Evolutionary conservation across 2,113 vertebrate genomes (phyloP).

Genomic region (Genyomyrus donnyi): DNA sequence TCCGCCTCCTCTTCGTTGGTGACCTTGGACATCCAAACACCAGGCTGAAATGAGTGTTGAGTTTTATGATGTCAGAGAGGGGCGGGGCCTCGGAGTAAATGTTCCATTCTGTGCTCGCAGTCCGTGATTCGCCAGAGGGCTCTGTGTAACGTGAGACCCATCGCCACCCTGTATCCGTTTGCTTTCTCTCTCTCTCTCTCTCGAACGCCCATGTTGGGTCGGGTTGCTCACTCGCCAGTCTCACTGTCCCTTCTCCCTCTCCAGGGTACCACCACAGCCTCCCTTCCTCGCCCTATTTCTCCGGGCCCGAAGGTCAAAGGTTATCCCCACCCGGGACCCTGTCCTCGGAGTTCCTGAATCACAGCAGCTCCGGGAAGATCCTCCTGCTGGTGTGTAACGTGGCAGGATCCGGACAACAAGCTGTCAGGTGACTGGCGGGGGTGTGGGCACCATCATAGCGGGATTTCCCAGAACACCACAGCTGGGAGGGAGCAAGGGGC

Average conservation of each 20-base stretch:
- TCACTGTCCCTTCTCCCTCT: constrained; percentile 13
- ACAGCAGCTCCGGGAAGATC: constrained; percentile 54
- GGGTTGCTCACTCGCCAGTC: background rate
- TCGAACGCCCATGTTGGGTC: background rate
- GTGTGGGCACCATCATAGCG: background rate
- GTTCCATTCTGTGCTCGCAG: background rate
- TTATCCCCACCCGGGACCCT: constrained; percentile 49
- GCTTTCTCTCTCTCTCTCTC: background rate
- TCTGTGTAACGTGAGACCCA: background rate
- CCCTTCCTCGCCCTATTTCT: constrained; percentile 59
- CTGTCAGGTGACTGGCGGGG: constrained; percentile 61
- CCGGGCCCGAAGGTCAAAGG: constrained; percentile 55
- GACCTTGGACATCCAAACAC: background rate
- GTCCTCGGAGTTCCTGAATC: constrained; percentile 69
- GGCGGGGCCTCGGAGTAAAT: background rate
- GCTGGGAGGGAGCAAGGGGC: background rate
- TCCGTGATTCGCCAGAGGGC: background rate
- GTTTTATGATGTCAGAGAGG: background rate
- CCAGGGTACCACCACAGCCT: constrained; percentile 71
- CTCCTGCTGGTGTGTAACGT: constrained; percentile 81
- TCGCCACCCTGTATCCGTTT: background rate
- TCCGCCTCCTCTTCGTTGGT: background rate
- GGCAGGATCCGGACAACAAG: constrained; percentile 62
- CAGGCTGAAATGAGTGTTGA: background rate
- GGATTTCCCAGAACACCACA: background rate